Evolutionary conservation across 1,140 invertebrate genomes (phyloP), one percentile per base, ranked within the genome.

Genomic region (Drosophila sproati): DNA sequence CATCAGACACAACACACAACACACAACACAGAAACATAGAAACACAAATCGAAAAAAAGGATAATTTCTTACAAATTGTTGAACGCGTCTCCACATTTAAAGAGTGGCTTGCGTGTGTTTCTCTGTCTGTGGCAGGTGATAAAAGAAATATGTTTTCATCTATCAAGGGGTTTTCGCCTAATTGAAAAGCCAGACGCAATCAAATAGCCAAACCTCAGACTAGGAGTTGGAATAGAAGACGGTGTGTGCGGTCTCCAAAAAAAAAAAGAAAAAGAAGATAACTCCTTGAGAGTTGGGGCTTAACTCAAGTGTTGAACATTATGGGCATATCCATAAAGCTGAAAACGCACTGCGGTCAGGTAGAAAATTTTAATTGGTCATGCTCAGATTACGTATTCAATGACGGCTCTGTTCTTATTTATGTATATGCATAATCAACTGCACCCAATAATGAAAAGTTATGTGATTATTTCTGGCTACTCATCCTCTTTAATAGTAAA

Each of bases 391-490:
- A 71, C 50, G 12, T 71, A 57, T 71, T 50, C 60, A 56, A 62
- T 60, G 6, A 39, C 4, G 43, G 8, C 37, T 31, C 31, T 12
- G 5, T 12, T 34, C 29, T 5, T n/a, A 5, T 4, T 12, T 3
- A 39, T 37, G 32, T 55, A 67, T 62, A 47, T 63, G 48, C 72
- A 68, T 57, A 69, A 69, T 73, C 51, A 70, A 69, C 29, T 69
- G 39, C 34, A 57, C 2, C 41, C 28, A 41, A 69, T 69, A 76
- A 79, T 66, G 60, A 73, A 66, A 63, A 69, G 39, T 75, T 68
- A 69, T 81, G 68, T 68, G 41, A 82, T 79, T 32, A 48, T 77
- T 78, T 82, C 61, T 67, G 68, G 63, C 68, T 70, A 79, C 60
- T 81, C 67, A 76, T 81, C 72, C 68, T 68, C 8, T 48, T 43